Evolutionary conservation across 2,797 vertebrate genomes (phyloP).

Genomic region (Hemibagrus guttatus): DNA sequence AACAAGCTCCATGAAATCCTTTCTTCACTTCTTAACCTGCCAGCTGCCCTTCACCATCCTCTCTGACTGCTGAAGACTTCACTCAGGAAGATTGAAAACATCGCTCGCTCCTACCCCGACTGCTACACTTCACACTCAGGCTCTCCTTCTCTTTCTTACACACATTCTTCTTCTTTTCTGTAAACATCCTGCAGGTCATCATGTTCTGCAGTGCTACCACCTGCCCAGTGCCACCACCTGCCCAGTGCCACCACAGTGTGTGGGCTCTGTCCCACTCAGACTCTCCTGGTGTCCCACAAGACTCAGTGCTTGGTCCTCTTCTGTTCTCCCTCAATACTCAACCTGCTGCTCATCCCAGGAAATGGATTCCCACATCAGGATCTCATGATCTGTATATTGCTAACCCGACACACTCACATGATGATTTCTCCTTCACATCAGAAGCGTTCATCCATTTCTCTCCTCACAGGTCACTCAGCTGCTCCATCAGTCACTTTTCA

Average conservation of each 20-base stretch:
- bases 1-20: not conserved
- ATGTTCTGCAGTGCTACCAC: not conserved
- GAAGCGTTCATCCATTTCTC: not conserved
- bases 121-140: not conserved
- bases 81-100: not conserved
- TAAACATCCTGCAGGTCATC: not conserved
- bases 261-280: not conserved
- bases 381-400: not conserved
- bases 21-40: not conserved
- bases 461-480: not conserved
- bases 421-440: not conserved
- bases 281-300: not conserved
- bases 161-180: not conserved
- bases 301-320: not conserved
- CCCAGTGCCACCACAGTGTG: no score
- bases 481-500: not conserved
- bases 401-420: not conserved
- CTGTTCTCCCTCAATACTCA: not conserved
- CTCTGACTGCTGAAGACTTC: not conserved
- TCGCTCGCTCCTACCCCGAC: not conserved
- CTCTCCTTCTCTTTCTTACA: not conserved
- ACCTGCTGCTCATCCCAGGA: not conserved
- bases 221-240: not conserved
- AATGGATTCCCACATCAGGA: not conserved
- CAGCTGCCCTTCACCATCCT: not conserved